phyloP scores from a whole-genome alignment of 2,888 invertebrate species.

The Aporophyla lueneburgensis region DNA sequence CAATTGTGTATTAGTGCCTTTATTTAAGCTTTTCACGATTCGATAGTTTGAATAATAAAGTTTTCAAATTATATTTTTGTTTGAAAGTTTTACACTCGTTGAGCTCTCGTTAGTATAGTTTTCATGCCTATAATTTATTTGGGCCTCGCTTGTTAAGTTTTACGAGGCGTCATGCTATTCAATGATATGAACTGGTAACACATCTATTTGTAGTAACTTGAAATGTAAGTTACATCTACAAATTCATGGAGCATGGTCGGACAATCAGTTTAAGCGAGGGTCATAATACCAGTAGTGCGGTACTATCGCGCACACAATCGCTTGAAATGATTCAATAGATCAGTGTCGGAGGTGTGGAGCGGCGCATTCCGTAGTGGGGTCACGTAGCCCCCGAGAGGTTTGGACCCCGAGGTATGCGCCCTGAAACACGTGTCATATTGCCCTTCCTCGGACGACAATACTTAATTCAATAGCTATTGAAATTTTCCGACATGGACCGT shows the following conservation, averaged over 20 bases:
- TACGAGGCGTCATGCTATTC: background rate
- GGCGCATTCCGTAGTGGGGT: conserved; percentile 71
- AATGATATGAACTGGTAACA: conserved; percentile 19
- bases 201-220: conserved; percentile 32
- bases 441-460: conserved; percentile 70
- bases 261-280: conserved; percentile 68
- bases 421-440: conserved; percentile 71
- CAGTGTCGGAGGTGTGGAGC: conserved; percentile 70
- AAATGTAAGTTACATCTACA: conserved; percentile 49
- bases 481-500: conserved; percentile 50
- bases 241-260: conserved; percentile 45
- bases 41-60: conserved; percentile 63
- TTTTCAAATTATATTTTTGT: conserved; percentile 53
- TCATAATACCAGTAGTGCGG: conserved; percentile 61
- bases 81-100: conserved; percentile 55
- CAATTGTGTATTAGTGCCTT: conserved; percentile 74
- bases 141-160: conserved; percentile 11
- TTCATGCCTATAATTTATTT: conserved; percentile 30
- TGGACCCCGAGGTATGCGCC: conserved; percentile 67
- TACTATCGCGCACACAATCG: conserved; percentile 74
- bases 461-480: conserved; percentile 65
- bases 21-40: conserved; percentile 68
- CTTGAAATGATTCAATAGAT: conserved; percentile 79
- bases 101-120: conserved; percentile 38
- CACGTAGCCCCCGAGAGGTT: conserved; percentile 72